These are phyloP conservation scores for Parnassius mnemosyne DNA, from an alignment of 2,888 invertebrate genomes.

Conservation along the genomic window DNA sequence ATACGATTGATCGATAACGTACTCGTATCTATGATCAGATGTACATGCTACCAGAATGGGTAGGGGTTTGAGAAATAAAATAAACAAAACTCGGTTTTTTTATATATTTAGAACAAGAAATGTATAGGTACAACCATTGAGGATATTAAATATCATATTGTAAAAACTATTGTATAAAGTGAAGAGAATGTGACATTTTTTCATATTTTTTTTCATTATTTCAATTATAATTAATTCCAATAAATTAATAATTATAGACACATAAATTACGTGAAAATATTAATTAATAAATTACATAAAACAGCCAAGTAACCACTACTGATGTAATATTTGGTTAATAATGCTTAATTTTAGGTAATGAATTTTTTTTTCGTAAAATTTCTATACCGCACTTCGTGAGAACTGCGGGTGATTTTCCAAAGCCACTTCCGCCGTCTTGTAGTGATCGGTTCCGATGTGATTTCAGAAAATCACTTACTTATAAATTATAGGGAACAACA, in stretches of 20 bases:
- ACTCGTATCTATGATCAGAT: too few species aligned
- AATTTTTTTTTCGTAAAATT: conserved; percentile 63
- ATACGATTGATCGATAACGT: too few species aligned
- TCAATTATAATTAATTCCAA: conserved; percentile 76
- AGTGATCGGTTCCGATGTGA: conserved; percentile 23
- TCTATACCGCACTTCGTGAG: conserved; percentile 57
- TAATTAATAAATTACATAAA: conserved; percentile 75
- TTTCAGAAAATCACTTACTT: conserved; percentile 58
- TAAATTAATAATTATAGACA: conserved; percentile 79
- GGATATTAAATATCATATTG: conserved; percentile 82
- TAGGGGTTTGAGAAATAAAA: conserved; percentile 40
- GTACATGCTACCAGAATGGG: too few species aligned
- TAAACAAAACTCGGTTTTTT: conserved; percentile 57
- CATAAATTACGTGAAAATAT: conserved; percentile 79
- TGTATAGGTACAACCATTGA: conserved; percentile 82
- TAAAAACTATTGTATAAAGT: conserved; percentile 81
- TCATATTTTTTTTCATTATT: conserved; percentile 65
- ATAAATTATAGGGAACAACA: conserved; percentile 78
- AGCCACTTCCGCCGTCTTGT: conserved; percentile 19
- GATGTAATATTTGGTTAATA: conserved; percentile 77
- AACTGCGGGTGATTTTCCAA: conserved; percentile 59
- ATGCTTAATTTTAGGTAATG: conserved; percentile 75
- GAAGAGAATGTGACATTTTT: conserved; percentile 79
- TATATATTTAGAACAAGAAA: conserved; percentile 82
- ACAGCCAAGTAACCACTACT: conserved; percentile 77